These are phyloP conservation scores for Hesperia comma DNA, from an alignment of 2,888 invertebrate genomes.

Conservation along the genomic window DNA sequence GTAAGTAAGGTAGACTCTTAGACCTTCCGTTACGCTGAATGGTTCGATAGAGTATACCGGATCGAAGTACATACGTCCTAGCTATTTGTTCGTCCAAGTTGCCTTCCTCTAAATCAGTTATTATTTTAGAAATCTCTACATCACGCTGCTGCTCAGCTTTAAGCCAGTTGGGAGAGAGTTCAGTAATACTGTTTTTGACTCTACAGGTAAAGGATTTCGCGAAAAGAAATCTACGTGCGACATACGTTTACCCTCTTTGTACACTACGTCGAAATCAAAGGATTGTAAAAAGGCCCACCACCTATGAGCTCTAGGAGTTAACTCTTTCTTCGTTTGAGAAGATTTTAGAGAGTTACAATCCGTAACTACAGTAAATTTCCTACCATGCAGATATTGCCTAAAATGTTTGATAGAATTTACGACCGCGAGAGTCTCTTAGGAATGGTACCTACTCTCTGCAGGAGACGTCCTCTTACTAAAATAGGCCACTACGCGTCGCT, in stretches of 20 bases:
- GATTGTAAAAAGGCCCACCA: conserved; percentile 50
- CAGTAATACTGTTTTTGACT: conserved; percentile 8
- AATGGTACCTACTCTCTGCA: conserved; percentile 39
- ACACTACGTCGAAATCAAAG: conserved; percentile 42
- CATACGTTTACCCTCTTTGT: conserved; percentile 36
- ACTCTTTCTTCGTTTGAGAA: conserved; percentile 45
- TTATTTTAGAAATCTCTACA: conserved; percentile 31
- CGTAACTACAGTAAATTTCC: conserved; percentile 40
- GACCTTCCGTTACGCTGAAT: conserved; percentile 31
- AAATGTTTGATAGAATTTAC: conserved; percentile 46
- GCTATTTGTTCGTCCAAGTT: conserved; percentile 13
- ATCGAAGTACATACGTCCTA: conserved; percentile 33
- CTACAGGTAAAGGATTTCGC: conserved; percentile 35
- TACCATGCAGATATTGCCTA: conserved; percentile 44
- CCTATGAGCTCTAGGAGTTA: conserved; percentile 46
- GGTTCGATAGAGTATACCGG: conserved; percentile 31
- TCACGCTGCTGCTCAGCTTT: conserved; percentile 37
- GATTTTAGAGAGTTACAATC: conserved; percentile 50
- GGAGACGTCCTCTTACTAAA: conserved; percentile 36
- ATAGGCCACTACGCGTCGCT: conserved; percentile 35
- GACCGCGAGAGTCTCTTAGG: conserved; percentile 7
- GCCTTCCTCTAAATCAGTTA: conserved; percentile 15
- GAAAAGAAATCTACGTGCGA: conserved; percentile 41
- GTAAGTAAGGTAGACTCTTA: conserved; percentile 29
- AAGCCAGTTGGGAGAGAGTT: conserved; percentile 27